Percentiles rank a stretch among this genome's conserved stretches.
Conservation (phyloP, 1,140 invertebrate genomes). For the Leucophenga varia region DNA sequence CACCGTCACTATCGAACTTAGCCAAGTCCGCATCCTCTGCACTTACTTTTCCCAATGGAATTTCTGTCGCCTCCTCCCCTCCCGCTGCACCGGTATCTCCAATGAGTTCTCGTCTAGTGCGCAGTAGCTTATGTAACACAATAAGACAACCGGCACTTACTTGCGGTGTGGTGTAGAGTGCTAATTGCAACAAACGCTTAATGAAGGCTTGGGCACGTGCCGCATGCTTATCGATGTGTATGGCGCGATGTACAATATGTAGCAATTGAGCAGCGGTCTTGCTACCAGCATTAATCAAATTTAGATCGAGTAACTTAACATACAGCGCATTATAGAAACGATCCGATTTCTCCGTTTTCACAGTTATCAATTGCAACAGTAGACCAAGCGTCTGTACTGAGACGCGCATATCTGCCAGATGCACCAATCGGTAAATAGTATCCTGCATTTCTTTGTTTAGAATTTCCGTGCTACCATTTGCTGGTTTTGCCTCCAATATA, state of each 20-base stretch:
- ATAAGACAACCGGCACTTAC: slow-evolving; percentile 49
- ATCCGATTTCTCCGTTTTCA: slow-evolving; percentile 57
- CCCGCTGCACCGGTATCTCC: slow-evolving; percentile 7
- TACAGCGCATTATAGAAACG: slow-evolving; percentile 91
- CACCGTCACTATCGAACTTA: slow-evolving; percentile 58
- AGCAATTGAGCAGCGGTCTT: slow-evolving; percentile 81
- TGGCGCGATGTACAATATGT: slow-evolving; percentile 83
- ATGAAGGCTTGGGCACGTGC: slow-evolving; percentile 79
- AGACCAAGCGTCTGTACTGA: slow-evolving; percentile 85
- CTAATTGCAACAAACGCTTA: slow-evolving; percentile 85
- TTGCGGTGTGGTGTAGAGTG: slow-evolving; percentile 41
- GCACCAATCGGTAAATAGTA: slow-evolving; percentile 87
- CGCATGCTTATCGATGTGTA: slow-evolving; percentile 75
- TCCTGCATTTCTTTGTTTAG: slow-evolving; percentile 59
- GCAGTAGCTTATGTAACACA: slow-evolving; percentile 49
- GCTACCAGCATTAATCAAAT: slow-evolving; percentile 65
- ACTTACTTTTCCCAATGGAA: background rate
- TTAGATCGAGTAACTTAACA: slow-evolving; percentile 77
- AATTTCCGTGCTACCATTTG: slow-evolving; percentile 37
- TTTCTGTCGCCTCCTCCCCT: background rate
- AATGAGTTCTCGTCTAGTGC: slow-evolving; percentile 36
- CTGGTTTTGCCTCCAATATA: slow-evolving; percentile 44
- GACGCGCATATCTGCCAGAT: slow-evolving; percentile 79
- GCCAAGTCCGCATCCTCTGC: slow-evolving; percentile 25
- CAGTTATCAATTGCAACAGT: slow-evolving; percentile 77